Base-by-base conservation (phyloP, 2,888 invertebrate species). In the Tachina fera region DNA sequence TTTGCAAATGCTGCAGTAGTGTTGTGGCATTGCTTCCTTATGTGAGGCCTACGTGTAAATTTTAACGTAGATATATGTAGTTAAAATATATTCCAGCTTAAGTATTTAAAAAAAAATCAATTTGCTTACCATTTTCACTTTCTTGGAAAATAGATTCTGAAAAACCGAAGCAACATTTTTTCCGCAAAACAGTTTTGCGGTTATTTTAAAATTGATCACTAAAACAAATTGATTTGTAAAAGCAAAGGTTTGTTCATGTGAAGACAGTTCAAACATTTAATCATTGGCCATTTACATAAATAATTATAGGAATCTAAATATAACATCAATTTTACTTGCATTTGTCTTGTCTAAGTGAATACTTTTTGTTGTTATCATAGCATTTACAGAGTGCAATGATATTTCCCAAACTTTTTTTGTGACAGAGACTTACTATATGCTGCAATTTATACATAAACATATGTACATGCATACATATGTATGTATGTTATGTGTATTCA, bases 251-350 rank as follows among this genome's bases (percentile, higher is more conserved):
- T 4, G 60, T 41, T 75, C 16, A 22, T 58, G 11, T 5, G 16
- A 43, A 43, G 22, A 70, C 1, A n/a, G 41, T 49, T 67, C 51
- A 74, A 53, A 41, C 72, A 72, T 72, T 70, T 71, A 77, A 72
- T 81, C 67, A 56, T 77, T 80, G 45, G n/a, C n/a, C 74, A n/a
- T 77, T 53, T 16, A n/a, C n/a, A n/a, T n/a, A 79, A 85, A 76
- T 72, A 75, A 83, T 76, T 80, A 41, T n/a, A 72, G 49, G 16
- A 61, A 58, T 85, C 86, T 86, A 86, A 80, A 68, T 83, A 80
- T 86, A 86, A 86, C 76, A 75, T 49, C 22, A 74, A 63, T 13
- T 63, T 31, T 31, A 31, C 31, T 6, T 6, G 51, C 39, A 45
- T 51, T 53, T 39, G 9, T 45, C 72, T 56, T 16, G 31, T 61